phyloP scores from a whole-genome alignment of 2,797 vertebrate genomes.

The Aplochiton taeniatus region DNA sequence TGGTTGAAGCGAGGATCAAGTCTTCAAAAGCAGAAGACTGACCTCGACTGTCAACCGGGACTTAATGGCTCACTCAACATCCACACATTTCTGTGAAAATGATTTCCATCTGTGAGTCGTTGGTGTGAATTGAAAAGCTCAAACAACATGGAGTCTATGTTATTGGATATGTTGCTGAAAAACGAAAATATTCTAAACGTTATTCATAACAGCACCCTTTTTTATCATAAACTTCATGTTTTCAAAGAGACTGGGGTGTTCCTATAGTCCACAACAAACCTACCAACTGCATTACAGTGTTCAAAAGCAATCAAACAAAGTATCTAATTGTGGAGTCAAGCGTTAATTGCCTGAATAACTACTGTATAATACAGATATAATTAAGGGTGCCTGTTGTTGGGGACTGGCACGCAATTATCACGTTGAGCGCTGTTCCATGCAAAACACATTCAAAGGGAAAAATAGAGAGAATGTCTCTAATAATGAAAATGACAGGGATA shows the following conservation, averaged over 20 bases:
- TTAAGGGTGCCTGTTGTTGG: conserved; percentile 72
- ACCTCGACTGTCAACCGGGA: conserved; percentile 42
- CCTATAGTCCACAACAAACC: conserved; percentile 64
- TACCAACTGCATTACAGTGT: conserved; percentile 64
- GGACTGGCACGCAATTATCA: conserved; percentile 73
- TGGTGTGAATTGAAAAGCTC: conserved; percentile 59
- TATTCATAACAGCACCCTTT: conserved; percentile 50
- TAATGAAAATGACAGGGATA: conserved; percentile 59
- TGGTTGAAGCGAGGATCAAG: conserved; percentile 20
- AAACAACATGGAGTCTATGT: conserved; percentile 33
- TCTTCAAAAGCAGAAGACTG: conserved; percentile 44
- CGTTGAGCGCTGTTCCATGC: conserved; percentile 68
- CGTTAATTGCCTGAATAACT: conserved; percentile 75
- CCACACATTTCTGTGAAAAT: conserved; percentile 38
- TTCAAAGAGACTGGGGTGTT: conserved; percentile 42
- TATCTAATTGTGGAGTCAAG: conserved; percentile 75
- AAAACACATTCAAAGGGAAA: conserved; percentile 64
- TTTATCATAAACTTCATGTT: conserved; percentile 59
- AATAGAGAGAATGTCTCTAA: conserved; percentile 41
- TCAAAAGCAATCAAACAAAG: conserved; percentile 76
- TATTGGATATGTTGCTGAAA: background rate
- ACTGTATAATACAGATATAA: conserved; percentile 73
- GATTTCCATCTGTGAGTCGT: conserved; percentile 35
- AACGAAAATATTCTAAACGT: conserved; percentile 56
- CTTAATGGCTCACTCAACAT: conserved; percentile 48